A percentile compares a stretch with the other conserved stretches of the same genome.
Conservation (phyloP, 2,797 vertebrate genomes). For the Hoplostethus atlanticus region DNA sequence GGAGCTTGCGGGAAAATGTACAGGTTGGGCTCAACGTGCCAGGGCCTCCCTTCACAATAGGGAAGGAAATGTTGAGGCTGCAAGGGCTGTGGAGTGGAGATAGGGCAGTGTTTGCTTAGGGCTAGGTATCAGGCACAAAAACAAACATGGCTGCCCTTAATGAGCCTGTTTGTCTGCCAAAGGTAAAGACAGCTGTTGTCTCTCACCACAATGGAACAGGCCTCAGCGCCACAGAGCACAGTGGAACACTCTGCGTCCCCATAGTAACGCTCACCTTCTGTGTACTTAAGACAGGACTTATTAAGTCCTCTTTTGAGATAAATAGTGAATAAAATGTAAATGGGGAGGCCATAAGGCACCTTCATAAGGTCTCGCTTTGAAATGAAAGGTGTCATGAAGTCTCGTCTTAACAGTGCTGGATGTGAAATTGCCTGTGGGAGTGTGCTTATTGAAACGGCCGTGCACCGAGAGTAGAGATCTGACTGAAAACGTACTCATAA, state of each 20-base stretch:
- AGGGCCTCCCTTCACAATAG: constrained; percentile 70
- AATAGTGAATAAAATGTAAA: constrained; percentile 78
- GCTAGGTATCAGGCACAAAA: constrained; percentile 85
- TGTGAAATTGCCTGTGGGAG: constrained; percentile 62
- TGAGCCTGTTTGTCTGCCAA: constrained; percentile 86
- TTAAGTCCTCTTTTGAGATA: constrained; percentile 73
- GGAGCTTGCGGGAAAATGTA: constrained; percentile 43
- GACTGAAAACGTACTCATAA: constrained; percentile 45
- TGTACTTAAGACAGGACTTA: constrained; percentile 73
- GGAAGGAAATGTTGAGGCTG: constrained; percentile 82
- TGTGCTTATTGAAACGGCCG: constrained; percentile 49
- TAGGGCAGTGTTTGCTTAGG: constrained; percentile 84
- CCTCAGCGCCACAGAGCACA: constrained; percentile 57
- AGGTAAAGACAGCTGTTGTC: constrained; percentile 87
- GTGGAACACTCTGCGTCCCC: constrained; percentile 70
- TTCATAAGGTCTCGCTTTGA: constrained; percentile 64
- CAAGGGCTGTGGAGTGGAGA: constrained; percentile 78
- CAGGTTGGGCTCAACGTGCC: constrained; percentile 58
- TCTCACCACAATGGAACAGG: constrained; percentile 78
- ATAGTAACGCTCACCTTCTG: constrained; percentile 79
- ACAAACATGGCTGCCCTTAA: constrained; percentile 85
- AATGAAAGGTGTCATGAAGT: constrained; percentile 70
- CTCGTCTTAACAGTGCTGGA: constrained; percentile 45
- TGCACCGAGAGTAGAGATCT: constrained; percentile 36
- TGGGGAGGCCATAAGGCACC: constrained; percentile 45